phyloP scores from a whole-genome alignment of 1,140 invertebrate genomes.

The Manduca sexta region DNA sequence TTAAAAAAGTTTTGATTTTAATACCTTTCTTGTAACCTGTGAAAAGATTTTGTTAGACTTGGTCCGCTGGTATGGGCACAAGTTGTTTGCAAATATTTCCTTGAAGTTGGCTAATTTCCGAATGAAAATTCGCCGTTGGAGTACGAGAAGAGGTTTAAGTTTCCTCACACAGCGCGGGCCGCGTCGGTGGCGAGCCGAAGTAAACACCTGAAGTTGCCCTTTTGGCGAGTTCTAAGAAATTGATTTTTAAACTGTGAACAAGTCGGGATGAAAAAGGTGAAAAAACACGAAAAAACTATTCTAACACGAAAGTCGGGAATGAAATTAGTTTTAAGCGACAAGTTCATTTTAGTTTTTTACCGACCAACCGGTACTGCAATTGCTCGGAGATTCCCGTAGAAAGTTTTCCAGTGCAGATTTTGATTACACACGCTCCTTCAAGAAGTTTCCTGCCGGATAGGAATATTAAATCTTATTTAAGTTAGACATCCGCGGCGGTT shows the following conservation, averaged over 20 bases:
- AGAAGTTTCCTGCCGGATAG: constrained; percentile 61
- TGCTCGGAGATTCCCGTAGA: constrained; percentile 58
- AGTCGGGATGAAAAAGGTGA: constrained; percentile 43
- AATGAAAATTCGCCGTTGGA: constrained; percentile 41
- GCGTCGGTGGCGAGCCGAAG: constrained; percentile 31
- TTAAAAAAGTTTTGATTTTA: constrained; percentile 21
- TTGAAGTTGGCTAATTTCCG: constrained; percentile 46
- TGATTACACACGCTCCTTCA: constrained; percentile 70
- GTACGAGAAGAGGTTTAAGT: constrained; percentile 34
- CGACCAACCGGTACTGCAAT: constrained; percentile 51
- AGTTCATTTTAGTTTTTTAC: constrained; percentile 69
- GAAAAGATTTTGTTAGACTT: too few species aligned
- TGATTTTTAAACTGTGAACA: constrained; percentile 66
- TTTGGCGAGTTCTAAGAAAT: constrained; percentile 51
- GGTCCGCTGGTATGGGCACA: constrained; percentile 23
- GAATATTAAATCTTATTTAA: constrained; percentile 74
- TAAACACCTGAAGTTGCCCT: constrained; percentile 60
- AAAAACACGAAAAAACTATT: constrained; percentile 58
- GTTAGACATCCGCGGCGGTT: constrained; percentile 60
- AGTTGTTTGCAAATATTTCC: constrained; percentile 41
- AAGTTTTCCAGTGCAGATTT: constrained; percentile 67
- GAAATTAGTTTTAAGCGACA: constrained; percentile 71
- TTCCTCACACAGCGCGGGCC: constrained; percentile 35
- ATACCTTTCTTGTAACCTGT: not conserved
- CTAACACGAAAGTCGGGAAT: constrained; percentile 63